A percentile compares a stretch with the other conserved stretches of the same genome.
These are phyloP conservation scores for Oligia fasciuncula DNA, from an alignment of 2,888 invertebrate genomes.

Conservation along the genomic window DNA sequence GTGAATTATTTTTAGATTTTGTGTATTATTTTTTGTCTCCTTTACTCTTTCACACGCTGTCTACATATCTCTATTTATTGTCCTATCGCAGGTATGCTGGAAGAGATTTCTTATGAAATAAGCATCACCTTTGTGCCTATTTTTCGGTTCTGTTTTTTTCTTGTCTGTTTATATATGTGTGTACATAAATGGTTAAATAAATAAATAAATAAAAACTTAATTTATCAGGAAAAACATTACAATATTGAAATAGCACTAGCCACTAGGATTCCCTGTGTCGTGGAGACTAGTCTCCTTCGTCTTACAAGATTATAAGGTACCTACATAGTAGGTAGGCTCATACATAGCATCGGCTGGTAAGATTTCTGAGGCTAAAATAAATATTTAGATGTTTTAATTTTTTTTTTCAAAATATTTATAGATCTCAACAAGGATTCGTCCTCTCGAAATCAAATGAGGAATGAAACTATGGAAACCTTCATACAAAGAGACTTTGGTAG, in stretches of 20 bases:
- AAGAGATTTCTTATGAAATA: no score
- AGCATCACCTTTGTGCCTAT: no score
- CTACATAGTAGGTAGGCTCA: not conserved
- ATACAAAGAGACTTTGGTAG: not conserved
- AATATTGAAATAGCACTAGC: not conserved
- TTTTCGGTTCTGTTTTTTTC: no score
- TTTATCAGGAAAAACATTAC: not conserved
- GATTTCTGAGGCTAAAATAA: not conserved
- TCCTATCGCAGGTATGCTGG: no score
- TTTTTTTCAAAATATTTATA: not conserved
- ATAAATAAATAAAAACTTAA: not conserved
- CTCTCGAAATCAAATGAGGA: not conserved
- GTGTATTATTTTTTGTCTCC: no score
- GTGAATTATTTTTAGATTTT: no score
- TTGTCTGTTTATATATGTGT: no score
- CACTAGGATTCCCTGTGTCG: not conserved
- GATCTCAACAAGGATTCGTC: not conserved
- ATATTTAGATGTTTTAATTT: no score
- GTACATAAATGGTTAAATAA: no score
- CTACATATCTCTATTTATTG: no score
- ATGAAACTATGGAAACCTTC: not conserved
- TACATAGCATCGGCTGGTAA: not conserved
- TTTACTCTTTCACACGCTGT: no score
- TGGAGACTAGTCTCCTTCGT: not conserved
- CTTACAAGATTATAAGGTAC: not conserved